Evolutionary conservation across 2,113 vertebrate species (phyloP), one percentile per base, ranked within the genome.

Genomic region (Poicephalus meyeri): DNA sequence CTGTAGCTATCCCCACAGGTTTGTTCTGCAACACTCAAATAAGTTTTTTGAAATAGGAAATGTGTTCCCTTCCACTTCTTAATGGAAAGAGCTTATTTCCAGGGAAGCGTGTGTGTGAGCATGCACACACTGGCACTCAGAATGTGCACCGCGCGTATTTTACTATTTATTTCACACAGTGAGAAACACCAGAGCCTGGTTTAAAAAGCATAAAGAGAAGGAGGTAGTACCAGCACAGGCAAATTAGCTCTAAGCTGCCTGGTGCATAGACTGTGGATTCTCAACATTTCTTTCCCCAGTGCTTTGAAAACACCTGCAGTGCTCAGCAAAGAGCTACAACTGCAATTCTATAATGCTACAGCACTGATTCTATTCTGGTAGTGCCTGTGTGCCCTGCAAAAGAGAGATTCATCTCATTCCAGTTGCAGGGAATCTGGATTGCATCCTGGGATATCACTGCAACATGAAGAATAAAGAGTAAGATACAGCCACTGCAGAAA

Each of bases 141-240:
- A 88, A 41, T 47, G n/a, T 64, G 68, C 95, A 96, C 85, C 93
- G 94, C 82, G 74, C 74, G 3, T 35, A 15, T 35, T 21, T 35
- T 23, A 58, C 21, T 35, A 24, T 13, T 14, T 58, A 58, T 58
- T 58, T 35, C 33, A 15, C 95, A 92, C 53, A 80, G 95, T 52
- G 84, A 95, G 95, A 76, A 95, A 93, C 60, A 70, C 94, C 94
- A 93, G 91, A 93, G 77, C 95, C 97, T 85, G 92, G 95, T 5
- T 28, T 21, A 17, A 4, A 35, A 56, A 50, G 19, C 33, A 6
- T 4, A 11, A 70, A 84, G 17, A 0, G 21, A 23, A 15, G 44
- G 20, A 18, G 35, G 58, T 6, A 26, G 46, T 8, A 25, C 17
- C 21, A 14, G 10, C 25, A 2, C 25, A 14, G 33, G 44, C 28